These are phyloP conservation scores for Cephalopachus bancanus DNA, from an alignment of 2,797 vertebrate genomes.

Conservation along the genomic window DNA sequence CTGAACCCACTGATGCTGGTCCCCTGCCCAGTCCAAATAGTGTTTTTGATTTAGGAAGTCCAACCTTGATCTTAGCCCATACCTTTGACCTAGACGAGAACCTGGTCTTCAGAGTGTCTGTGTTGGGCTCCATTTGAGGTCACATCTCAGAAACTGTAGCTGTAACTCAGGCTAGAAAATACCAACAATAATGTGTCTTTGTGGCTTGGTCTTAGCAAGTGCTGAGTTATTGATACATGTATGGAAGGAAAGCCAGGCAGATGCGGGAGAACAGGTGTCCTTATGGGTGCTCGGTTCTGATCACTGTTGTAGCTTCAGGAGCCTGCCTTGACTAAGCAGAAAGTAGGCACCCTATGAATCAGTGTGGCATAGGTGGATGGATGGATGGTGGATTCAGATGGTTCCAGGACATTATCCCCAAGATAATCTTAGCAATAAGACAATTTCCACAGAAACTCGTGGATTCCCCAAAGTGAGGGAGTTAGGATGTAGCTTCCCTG, in stretches of 20 bases:
- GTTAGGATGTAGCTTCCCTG: background rate
- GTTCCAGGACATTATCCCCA: background rate
- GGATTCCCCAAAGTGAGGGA: background rate
- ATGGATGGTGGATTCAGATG: background rate
- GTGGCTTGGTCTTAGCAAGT: background rate
- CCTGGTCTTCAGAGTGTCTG: constrained; percentile 11
- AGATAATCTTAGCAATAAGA: background rate
- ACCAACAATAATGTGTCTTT: background rate
- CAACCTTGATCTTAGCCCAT: background rate
- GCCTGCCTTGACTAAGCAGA: background rate
- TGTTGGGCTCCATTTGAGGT: background rate
- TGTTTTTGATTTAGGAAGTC: background rate
- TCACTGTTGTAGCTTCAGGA: background rate
- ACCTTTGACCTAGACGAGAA: background rate
- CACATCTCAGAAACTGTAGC: background rate
- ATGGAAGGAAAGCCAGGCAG: background rate
- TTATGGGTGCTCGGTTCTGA: background rate
- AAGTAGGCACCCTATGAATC: background rate
- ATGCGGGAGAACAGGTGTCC: background rate
- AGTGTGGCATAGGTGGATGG: background rate
- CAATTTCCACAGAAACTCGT: background rate
- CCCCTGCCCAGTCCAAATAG: background rate
- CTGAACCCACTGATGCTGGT: background rate
- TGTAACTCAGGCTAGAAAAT: background rate
- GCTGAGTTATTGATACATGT: background rate